Base-by-base conservation (phyloP, 2,113 vertebrate genomes). In the Chionis minor region DNA sequence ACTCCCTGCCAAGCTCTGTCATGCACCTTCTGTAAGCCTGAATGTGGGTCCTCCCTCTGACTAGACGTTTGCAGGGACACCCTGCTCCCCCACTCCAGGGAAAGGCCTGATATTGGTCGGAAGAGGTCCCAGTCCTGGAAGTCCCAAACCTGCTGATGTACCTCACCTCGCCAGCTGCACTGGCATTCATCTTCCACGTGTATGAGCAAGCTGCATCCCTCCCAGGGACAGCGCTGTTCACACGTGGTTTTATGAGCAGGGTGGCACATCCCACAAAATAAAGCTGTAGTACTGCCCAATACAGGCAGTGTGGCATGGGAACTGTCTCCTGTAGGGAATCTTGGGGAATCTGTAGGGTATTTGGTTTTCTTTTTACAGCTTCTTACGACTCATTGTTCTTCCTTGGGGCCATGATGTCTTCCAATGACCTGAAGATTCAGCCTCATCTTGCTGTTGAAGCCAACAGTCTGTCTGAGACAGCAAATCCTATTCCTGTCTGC, bases 141-240 rank as follows among this genome's bases (percentile, higher is more conserved):
- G 19, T 78, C 58, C 58, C 20, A 56, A 47, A 38, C 6, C 27
- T 81, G 63, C 24, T 42, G 3, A 40, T 38, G 26, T n/a, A 10
- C 28, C 6, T 38, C 44, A 45, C 30, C 33, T 49, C 6, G 1
- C 12, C 24, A 8, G 5, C n/a, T 65, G 51, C 26, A 32, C 30
- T 38, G 24, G 4, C 5, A 4, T 38, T 63, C 30, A 17, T 35
- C 18, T 51, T 2, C 28, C 8, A 4, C 2, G 2, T 0, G 0
- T 27, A 26, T 3, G 17, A 66, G 24, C 23, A 70, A 75, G 20
- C 27, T 65, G 16, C 20, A 7, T n/a, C 45, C 45, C 30, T 8
- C 55, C 44, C 27, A 66, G 15, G 26, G 44, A 22, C 11, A 20
- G 4, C 8, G 51, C 7, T 45, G 10, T 30, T 58, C 49, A 44